Conservation (phyloP, 2,113 vertebrate species). For the Chlamydotis undulata region DNA sequence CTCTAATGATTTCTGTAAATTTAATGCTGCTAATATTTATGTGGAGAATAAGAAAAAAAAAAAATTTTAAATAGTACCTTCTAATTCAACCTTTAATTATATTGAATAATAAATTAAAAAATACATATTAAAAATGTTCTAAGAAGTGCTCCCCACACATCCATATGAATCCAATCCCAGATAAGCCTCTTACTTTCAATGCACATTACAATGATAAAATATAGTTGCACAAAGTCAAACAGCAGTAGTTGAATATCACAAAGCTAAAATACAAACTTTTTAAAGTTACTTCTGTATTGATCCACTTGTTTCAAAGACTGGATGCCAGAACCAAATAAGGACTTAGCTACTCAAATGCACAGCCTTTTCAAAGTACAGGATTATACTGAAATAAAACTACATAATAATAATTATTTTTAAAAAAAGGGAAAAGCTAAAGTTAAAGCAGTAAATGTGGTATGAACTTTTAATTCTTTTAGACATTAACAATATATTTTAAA, state of each 20-base stretch:
- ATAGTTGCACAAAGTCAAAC: not conserved
- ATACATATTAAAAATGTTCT: not conserved
- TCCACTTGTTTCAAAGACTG: not conserved
- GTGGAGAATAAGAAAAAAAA: not conserved
- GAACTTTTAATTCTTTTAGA: not conserved
- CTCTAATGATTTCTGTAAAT: not conserved
- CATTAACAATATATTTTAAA: not conserved
- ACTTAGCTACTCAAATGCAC: not conserved
- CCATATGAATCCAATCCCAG: not conserved
- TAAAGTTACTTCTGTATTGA: not conserved
- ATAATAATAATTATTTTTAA: not conserved
- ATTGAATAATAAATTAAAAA: not conserved
- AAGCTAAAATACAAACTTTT: not conserved
- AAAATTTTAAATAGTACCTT: not conserved
- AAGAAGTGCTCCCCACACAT: not conserved
- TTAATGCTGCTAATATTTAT: not conserved
- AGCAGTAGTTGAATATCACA: not conserved
- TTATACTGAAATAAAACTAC: not conserved
- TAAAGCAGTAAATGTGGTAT: not conserved
- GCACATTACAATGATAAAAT: not conserved
- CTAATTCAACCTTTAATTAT: not conserved
- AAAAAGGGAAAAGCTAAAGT: not conserved
- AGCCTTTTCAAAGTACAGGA: not conserved
- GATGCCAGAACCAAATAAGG: not conserved
- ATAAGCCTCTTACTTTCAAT: not conserved